phyloP scores from a whole-genome alignment of 2,888 invertebrate genomes.

The Anodontia alba region DNA sequence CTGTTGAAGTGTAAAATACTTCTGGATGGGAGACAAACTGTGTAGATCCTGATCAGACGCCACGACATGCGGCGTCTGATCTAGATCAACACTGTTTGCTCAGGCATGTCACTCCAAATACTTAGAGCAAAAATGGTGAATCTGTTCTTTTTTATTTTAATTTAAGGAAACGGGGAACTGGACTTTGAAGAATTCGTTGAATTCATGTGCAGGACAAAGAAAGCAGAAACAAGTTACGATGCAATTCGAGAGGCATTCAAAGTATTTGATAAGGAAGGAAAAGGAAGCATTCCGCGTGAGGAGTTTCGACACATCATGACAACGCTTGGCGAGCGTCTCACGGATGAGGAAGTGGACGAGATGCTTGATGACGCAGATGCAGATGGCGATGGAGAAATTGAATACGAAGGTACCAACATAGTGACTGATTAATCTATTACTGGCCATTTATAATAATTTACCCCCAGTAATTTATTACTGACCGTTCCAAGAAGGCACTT shows the following conservation, averaged over 20 bases:
- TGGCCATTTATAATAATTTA: no score
- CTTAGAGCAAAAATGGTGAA: no score
- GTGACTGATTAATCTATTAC: not conserved
- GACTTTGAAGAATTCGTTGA: conserved; percentile 60
- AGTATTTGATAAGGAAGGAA: conserved; percentile 58
- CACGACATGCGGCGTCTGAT: no score
- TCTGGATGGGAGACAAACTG: no score
- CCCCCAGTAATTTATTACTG: not conserved
- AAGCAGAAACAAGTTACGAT: conserved; percentile 53
- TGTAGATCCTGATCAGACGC: no score
- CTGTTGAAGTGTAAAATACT: no score
- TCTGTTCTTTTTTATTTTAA: no score
- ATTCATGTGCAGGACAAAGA: conserved; percentile 55
- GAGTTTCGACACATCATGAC: conserved; percentile 66
- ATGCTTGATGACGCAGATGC: conserved; percentile 63
- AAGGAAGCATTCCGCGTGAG: conserved; percentile 55
- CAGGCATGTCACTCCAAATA: no score
- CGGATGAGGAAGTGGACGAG: conserved; percentile 64
- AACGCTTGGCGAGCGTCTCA: conserved; percentile 62
- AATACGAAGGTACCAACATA: conserved; percentile 54
- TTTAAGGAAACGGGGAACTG: conserved; percentile 51
- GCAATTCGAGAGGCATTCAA: conserved; percentile 60
- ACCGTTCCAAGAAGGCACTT: not conserved
- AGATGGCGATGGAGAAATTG: conserved; percentile 61
- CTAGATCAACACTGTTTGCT: no score